Percentiles rank a stretch among this genome's conserved stretches.
Evolutionary conservation across 2,797 vertebrate species (phyloP).

Genomic region (Hapalemur alaotrensis): DNA sequence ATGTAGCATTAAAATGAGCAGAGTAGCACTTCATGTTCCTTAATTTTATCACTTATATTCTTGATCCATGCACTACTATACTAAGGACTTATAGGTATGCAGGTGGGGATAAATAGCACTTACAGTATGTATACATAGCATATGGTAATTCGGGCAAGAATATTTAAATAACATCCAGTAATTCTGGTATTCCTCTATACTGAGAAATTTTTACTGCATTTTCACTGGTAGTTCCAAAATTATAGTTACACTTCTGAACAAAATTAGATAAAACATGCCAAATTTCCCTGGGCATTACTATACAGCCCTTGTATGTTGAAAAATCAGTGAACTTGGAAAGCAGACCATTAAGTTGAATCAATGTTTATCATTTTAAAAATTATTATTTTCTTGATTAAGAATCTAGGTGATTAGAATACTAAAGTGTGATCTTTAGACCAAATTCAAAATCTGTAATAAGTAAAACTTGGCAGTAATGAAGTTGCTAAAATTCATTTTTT

Average conservation of each 20-base stretch:
- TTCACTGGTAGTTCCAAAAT: not conserved
- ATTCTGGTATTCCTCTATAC: not conserved
- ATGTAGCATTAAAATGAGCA: conserved; percentile 14
- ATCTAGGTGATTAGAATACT: not conserved
- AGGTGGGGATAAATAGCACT: not conserved
- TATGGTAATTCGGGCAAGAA: not conserved
- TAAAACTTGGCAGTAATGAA: not conserved
- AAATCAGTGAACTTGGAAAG: not conserved
- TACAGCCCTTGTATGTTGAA: not conserved
- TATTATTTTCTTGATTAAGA: not conserved
- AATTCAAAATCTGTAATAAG: not conserved
- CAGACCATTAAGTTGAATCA: not conserved
- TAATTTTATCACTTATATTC: not conserved
- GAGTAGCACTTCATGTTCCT: not conserved
- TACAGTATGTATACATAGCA: not conserved
- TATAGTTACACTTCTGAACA: not conserved
- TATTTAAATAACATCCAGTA: not conserved
- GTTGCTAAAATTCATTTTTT: not conserved
- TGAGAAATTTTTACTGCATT: not conserved
- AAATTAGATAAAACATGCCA: not conserved
- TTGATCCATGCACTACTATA: not conserved
- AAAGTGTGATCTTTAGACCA: not conserved
- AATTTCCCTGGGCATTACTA: not conserved
- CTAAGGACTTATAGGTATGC: not conserved
- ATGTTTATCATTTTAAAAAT: not conserved